These are phyloP conservation scores for Pheosia gnoma DNA, from an alignment of 2,888 invertebrate genomes.

Conservation along the genomic window DNA sequence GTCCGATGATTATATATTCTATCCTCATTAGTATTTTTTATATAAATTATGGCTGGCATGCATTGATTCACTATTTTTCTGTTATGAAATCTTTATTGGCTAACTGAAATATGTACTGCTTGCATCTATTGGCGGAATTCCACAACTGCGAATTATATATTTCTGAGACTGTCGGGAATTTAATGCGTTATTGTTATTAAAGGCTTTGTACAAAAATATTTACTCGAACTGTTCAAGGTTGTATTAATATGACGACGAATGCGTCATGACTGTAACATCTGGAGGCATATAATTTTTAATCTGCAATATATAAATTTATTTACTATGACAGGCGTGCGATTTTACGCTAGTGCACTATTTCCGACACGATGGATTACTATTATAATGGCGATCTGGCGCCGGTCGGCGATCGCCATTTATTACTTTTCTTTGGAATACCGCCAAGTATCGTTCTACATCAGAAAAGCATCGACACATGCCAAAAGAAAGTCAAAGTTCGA, in stretches of 20 bases:
- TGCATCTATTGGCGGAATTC: not conserved
- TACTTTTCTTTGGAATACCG: slow-evolving; percentile 69
- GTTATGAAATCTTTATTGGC: not conserved
- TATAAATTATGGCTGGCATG: not conserved
- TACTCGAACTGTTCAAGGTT: slow-evolving; percentile 27
- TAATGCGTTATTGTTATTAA: slow-evolving; percentile 16
- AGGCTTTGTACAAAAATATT: slow-evolving; percentile 17
- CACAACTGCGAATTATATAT: not conserved
- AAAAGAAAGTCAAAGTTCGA: slow-evolving; percentile 80
- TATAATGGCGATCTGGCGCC: slow-evolving; percentile 70
- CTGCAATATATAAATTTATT: slow-evolving; percentile 32
- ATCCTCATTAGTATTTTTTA: slow-evolving; percentile 1
- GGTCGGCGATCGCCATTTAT: slow-evolving; percentile 72
- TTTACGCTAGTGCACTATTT: slow-evolving; percentile 60
- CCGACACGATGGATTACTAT: slow-evolving; percentile 59
- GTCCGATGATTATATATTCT: too few species aligned
- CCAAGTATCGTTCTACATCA: slow-evolving; percentile 66
- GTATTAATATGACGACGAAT: slow-evolving; percentile 23
- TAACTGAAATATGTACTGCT: not conserved
- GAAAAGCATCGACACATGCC: slow-evolving; percentile 63
- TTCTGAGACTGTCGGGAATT: not conserved
- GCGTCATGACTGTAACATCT: slow-evolving; percentile 41
- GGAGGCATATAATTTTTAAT: slow-evolving; percentile 27
- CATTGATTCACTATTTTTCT: too few species aligned
- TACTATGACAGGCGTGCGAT: slow-evolving; percentile 35